These are phyloP conservation scores for Chaenocephalus aceratus DNA, from an alignment of 2,113 vertebrate species.

Conservation along the genomic window DNA sequence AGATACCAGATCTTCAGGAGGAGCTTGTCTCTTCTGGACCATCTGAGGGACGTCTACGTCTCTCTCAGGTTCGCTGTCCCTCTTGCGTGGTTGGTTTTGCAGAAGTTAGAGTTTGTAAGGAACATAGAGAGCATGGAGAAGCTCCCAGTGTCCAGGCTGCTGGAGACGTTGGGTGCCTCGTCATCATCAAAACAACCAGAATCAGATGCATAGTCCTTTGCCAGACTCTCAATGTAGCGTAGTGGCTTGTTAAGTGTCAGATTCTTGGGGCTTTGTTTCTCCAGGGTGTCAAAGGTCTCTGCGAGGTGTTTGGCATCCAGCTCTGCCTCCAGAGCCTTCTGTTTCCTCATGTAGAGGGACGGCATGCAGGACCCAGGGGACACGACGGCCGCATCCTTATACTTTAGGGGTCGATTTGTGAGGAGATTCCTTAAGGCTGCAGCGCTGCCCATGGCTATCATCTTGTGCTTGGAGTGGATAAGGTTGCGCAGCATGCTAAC, in stretches of 20 bases:
- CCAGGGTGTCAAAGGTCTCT: conserved; percentile 92
- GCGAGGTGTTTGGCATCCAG: conserved; percentile 93
- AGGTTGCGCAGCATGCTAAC: conserved; percentile 98
- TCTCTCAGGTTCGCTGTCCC: conserved; percentile 86
- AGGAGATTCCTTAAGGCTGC: conserved; percentile 96
- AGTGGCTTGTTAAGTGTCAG: conserved; percentile 86
- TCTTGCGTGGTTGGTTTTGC: conserved; percentile 89
- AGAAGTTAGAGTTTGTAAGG: conserved; percentile 91
- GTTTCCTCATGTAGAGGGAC: conserved; percentile 95
- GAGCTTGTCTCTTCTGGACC: conserved; percentile 78
- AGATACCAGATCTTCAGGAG: conserved; percentile 85
- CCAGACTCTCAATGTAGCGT: conserved; percentile 92
- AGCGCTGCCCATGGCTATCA: conserved; percentile 99
- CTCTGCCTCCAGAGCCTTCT: conserved; percentile 95
- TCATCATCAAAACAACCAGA: conserved; percentile 97
- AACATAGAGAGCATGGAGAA: conserved; percentile 93
- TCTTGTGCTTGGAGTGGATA: conserved; percentile 99
- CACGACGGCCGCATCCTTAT: conserved; percentile 89
- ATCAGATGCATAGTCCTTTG: conserved; percentile 95
- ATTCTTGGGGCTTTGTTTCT: conserved; percentile 90
- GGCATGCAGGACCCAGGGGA: conserved; percentile 95
- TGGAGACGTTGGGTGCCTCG: conserved; percentile 91
- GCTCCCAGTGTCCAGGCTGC: conserved; percentile 86
- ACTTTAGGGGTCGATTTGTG: conserved; percentile 92
- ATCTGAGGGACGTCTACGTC: conserved; percentile 75